phyloP scores from a whole-genome alignment of 2,888 invertebrate genomes.

The Torymus aiolomorphi region DNA sequence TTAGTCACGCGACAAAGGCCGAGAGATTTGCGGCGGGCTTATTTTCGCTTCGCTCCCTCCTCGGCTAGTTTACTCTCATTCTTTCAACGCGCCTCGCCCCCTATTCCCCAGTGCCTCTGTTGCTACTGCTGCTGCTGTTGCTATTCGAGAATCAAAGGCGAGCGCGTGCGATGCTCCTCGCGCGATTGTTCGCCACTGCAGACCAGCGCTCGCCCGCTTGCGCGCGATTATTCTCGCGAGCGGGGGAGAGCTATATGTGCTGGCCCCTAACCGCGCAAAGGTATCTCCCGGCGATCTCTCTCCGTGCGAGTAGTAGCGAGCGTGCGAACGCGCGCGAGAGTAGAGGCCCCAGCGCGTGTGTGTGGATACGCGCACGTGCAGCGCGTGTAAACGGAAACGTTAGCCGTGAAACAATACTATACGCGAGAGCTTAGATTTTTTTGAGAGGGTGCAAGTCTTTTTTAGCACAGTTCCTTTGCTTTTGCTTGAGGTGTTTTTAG shows the following conservation, averaged over 20 bases:
- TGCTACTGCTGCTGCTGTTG: constrained; percentile 29
- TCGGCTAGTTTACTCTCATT: constrained; percentile 57
- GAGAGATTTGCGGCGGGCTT: constrained; percentile 43
- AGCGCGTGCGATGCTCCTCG: constrained; percentile 17
- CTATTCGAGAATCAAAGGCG: constrained; percentile 34
- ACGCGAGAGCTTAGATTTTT: too few species aligned
- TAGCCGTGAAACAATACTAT: too few species aligned
- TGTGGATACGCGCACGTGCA: too few species aligned
- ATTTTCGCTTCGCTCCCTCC: constrained; percentile 57
- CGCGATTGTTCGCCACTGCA: not conserved
- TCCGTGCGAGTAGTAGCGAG: too few species aligned
- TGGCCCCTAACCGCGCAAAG: not conserved
- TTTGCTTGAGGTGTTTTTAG: too few species aligned
- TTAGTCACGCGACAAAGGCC: constrained; percentile 64
- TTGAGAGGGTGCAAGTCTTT: too few species aligned
- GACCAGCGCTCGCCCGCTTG: too few species aligned
- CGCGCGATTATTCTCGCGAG: constrained; percentile 43
- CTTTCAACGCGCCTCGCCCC: constrained; percentile 43
- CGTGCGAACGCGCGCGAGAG: too few species aligned
- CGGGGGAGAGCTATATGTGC: too few species aligned
- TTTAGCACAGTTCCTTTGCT: too few species aligned
- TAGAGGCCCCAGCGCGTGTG: too few species aligned
- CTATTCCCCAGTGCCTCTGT: constrained; percentile 26
- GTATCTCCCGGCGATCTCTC: constrained; percentile 2
- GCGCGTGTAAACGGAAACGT: constrained; percentile 3